These are phyloP conservation scores for Coregonus sp. DNA, from an alignment of 2,797 vertebrate genomes.

Conservation along the genomic window DNA sequence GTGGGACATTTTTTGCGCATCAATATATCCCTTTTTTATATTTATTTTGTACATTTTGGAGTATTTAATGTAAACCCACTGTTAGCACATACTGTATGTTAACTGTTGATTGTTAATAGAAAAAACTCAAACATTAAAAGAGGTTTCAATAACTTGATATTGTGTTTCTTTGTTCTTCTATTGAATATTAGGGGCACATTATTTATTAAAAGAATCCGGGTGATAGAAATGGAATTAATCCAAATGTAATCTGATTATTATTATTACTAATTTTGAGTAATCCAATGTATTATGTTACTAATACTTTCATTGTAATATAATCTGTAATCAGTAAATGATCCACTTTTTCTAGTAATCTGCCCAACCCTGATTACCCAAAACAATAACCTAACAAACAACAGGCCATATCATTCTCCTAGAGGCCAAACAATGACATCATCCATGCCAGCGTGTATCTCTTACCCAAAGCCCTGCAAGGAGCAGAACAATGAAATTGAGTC, in stretches of 20 bases:
- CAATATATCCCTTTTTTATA: too few species aligned
- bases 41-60: too few species aligned
- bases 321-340: background rate
- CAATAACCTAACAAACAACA: too few species aligned
- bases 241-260: too few species aligned
- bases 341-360: too few species aligned
- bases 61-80: background rate
- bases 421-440: constrained; percentile 4
- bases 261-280: too few species aligned
- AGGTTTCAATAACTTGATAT: background rate
- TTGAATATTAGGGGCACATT: background rate
- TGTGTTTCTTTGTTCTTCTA: background rate
- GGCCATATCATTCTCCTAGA: too few species aligned
- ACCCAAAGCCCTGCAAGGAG: background rate
- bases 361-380: too few species aligned
- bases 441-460: background rate
- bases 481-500: background rate
- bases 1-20: too few species aligned
- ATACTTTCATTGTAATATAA: background rate
- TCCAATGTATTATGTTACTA: background rate
- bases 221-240: background rate
- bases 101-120: too few species aligned
- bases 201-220: too few species aligned
- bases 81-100: background rate
- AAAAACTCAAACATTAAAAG: too few species aligned